Base-by-base conservation (phyloP, 2,113 vertebrate species). In the Pangasianodon gigas region DNA sequence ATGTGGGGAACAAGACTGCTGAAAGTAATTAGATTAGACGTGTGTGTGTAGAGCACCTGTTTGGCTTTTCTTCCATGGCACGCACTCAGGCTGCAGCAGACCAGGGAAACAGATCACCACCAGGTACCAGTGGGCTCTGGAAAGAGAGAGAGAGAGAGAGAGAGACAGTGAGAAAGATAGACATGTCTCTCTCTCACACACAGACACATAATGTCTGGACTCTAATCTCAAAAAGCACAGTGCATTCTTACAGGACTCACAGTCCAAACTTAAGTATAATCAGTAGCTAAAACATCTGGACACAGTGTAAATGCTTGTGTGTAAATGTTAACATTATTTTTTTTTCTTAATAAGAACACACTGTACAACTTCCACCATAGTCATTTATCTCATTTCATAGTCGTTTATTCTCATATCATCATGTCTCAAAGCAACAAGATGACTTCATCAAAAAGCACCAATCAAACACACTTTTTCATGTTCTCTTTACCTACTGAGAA, bases 31-130 rank as follows among this genome's bases (percentile, higher is more conserved):
- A 62, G 16, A 24, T 56, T 71, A 79, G 86, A 87, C 26, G 32
- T 37, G 58, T 51, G 44, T 52, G 74, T 67, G 67, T 19, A 67
- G 32, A 74, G 58, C 88, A 93, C 91, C 91, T 92, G 85, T 87
- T 88, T 90, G 90, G 65, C 51, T 83, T 60, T 56, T 77, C 54
- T 89, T 93, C 92, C 91, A 93, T 41, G 96, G 94, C 87, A 97
- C 95, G 88, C 94, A 94, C 44, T 95, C 91, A 71, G 91, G 88
- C 85, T 96, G 95, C 93, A 98, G 96, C 93, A 98, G 93, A 94
- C 96, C 97, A 1, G 98, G 97, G 89, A 99, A 99, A 94, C 98
- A 99, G 90, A 99, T 97, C 86, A 99, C 96, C 91, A 97, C 97
- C 91, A 98, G 95, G 92, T 97, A 99, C 98, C 98, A 99, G 94